A percentile compares a stretch with the other conserved stretches of the same genome.
Evolutionary conservation across 1,140 invertebrate genomes (phyloP).

Genomic region (Drosophila truncata): DNA sequence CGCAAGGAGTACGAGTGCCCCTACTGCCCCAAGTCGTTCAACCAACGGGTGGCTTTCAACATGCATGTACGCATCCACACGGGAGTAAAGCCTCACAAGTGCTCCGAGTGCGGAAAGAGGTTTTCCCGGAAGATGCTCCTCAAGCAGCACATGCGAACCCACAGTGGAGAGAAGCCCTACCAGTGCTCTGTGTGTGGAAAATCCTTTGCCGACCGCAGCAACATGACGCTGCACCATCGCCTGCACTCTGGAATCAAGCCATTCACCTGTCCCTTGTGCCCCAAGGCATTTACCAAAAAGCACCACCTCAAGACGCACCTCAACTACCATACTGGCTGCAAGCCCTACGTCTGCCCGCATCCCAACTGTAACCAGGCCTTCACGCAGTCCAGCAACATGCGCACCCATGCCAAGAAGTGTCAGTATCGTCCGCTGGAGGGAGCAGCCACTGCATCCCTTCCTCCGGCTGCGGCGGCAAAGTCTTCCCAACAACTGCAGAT

Average conservation of each 20-base stretch:
- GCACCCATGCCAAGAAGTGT: slow-evolving; percentile 92
- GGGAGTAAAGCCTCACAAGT: slow-evolving; percentile 94
- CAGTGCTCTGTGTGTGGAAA: slow-evolving; percentile 84
- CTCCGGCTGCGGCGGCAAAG: slow-evolving; percentile 34
- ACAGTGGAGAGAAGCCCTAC: slow-evolving; percentile 87
- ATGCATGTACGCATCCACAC: slow-evolving; percentile 93
- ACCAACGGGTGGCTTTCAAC: slow-evolving; percentile 92
- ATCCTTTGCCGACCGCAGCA: slow-evolving; percentile 91
- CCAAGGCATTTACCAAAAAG: slow-evolving; percentile 95
- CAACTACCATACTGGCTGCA: slow-evolving; percentile 92
- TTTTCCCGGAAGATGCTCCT: slow-evolving; percentile 94
- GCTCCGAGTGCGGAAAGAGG: slow-evolving; percentile 93
- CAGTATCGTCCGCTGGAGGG: slow-evolving; percentile 77
- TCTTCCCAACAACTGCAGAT: slow-evolving; percentile 16
- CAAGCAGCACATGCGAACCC: slow-evolving; percentile 92
- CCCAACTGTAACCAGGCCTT: slow-evolving; percentile 90
- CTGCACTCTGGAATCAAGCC: slow-evolving; percentile 94
- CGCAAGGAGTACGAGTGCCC: slow-evolving; percentile 91
- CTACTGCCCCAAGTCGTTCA: slow-evolving; percentile 91
- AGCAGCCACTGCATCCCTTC: slow-evolving; percentile 16
- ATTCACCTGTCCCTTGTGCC: slow-evolving; percentile 93
- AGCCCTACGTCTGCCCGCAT: slow-evolving; percentile 91
- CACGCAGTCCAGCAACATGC: slow-evolving; percentile 92
- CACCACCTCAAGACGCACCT: slow-evolving; percentile 94
- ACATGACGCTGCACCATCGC: slow-evolving; percentile 92